Conservation (phyloP, 1,140 invertebrate species). For the Drosophila malerkotliana region DNA sequence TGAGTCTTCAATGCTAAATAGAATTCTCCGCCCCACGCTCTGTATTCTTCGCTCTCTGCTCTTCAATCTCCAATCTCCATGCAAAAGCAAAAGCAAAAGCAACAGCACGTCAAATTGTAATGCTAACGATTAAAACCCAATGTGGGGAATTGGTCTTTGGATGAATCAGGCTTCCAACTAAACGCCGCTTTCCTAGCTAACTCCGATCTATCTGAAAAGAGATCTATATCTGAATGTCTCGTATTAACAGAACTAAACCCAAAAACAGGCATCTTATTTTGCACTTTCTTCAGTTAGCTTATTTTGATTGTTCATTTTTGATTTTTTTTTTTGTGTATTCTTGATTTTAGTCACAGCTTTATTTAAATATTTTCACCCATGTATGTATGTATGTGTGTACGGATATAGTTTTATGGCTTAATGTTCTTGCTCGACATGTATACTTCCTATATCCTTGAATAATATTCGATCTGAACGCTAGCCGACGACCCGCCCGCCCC, state of each 20-base stretch:
- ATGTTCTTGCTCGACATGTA: conserved; percentile 38
- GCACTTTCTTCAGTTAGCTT: conserved; percentile 80
- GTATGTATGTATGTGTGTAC: conserved; percentile 83
- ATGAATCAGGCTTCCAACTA: conserved; percentile 17
- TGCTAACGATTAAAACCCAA: conserved; percentile 29
- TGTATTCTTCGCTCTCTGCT: conserved; percentile 44
- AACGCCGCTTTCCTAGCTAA: conserved; percentile 45
- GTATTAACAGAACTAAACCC: conserved; percentile 45
- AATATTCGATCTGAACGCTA: conserved; percentile 49
- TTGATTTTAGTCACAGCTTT: conserved; percentile 75
- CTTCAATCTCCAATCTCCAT: conserved; percentile 30
- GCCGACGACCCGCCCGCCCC: conserved; percentile 61
- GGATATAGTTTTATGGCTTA: conserved; percentile 71
- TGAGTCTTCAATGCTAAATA: conserved; percentile 73
- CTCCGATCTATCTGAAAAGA: conserved; percentile 9
- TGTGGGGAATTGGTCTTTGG: neutral
- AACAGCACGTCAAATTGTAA: conserved; percentile 29
- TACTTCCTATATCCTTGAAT: conserved; percentile 29
- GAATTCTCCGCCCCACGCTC: conserved; percentile 25
- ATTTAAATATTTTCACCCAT: conserved; percentile 70
- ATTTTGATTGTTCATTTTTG: conserved; percentile 45
- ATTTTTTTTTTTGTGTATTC: conserved; percentile 46
- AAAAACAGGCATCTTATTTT: conserved; percentile 46
- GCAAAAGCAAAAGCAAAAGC: conserved; percentile 9
- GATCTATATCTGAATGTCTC: conserved; percentile 20